Conservation (phyloP, 2,888 invertebrate genomes). For the Yponomeuta sedellus region DNA sequence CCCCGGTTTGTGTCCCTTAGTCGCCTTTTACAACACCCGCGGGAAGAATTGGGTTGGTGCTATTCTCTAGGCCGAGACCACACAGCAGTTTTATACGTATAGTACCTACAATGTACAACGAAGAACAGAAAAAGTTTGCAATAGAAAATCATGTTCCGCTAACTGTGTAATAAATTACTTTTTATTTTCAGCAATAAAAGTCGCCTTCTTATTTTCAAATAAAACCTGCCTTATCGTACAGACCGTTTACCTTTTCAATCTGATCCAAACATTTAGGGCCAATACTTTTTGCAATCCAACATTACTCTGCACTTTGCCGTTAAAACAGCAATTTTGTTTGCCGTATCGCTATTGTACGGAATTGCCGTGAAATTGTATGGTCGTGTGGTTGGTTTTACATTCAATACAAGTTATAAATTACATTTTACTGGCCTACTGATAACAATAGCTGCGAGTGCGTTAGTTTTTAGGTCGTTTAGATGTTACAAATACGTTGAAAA, state of each 20-base stretch:
- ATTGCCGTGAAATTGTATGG: constrained; percentile 40
- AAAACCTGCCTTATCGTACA: constrained; percentile 5
- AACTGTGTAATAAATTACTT: constrained; percentile 13
- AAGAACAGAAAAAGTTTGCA: too few relatives aligned
- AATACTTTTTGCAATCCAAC: constrained; percentile 5
- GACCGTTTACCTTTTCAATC: constrained; percentile 12
- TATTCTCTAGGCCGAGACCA: too few relatives aligned
- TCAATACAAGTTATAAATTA: constrained; percentile 24
- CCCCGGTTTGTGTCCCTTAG: too few relatives aligned
- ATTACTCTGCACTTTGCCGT: constrained; percentile 11
- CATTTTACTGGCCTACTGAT: constrained; percentile 34
- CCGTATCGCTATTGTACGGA: constrained; percentile 31
- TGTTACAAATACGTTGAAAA: background rate
- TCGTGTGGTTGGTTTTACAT: constrained; percentile 10
- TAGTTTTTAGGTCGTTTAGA: constrained; percentile 16
- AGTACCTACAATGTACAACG: too few relatives aligned
- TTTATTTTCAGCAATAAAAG: constrained; percentile 14
- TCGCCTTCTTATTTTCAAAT: background rate
- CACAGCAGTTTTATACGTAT: too few relatives aligned
- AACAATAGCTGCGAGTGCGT: constrained; percentile 26
- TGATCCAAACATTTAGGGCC: background rate
- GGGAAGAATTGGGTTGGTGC: too few relatives aligned
- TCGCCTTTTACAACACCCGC: too few relatives aligned
- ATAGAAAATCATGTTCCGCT: too few relatives aligned
- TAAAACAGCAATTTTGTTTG: constrained; percentile 11